Evolutionary conservation across 2,888 invertebrate species (phyloP).

Genomic region (Sphaerophoria rueppellii): DNA sequence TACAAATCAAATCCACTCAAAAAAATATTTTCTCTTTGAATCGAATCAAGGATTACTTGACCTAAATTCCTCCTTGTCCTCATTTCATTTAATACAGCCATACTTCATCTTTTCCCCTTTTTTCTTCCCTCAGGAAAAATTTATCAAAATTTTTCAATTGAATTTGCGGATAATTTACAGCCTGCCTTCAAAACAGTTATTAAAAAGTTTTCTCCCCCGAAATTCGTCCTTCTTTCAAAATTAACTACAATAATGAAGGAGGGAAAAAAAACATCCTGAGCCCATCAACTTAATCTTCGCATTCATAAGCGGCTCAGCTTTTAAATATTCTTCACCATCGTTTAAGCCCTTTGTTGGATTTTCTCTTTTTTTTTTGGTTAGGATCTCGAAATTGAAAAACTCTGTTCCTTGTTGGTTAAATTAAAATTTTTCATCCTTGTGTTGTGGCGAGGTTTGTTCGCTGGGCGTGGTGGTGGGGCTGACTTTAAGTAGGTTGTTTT

Average conservation of each 20-base stretch:
- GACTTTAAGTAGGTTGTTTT: no score
- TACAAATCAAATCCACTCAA: no score
- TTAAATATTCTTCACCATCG: conserved; percentile 61
- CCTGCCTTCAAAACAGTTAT: conserved; percentile 1
- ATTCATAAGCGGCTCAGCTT: conserved; percentile 67
- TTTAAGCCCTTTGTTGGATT: conserved; percentile 52
- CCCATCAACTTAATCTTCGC: conserved; percentile 55
- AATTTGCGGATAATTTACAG: no score
- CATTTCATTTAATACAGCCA: no score
- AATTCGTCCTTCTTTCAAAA: background rate
- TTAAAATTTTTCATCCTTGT: conserved; percentile 61
- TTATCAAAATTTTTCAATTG: no score
- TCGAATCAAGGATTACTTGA: no score
- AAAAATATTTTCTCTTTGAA: no score
- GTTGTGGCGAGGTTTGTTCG: conserved; percentile 8
- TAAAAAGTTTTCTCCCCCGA: background rate
- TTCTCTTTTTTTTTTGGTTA: conserved; percentile 48
- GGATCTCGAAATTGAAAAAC: conserved; percentile 61
- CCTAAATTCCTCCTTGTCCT: no score
- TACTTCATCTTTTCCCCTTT: no score
- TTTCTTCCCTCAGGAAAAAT: no score
- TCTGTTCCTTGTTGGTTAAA: conserved; percentile 49
- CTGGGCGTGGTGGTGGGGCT: background rate
- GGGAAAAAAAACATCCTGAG: conserved; percentile 4
- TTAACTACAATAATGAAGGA: background rate